phyloP scores from a whole-genome alignment of 2,888 invertebrate species.

The Lasius platythorax region DNA sequence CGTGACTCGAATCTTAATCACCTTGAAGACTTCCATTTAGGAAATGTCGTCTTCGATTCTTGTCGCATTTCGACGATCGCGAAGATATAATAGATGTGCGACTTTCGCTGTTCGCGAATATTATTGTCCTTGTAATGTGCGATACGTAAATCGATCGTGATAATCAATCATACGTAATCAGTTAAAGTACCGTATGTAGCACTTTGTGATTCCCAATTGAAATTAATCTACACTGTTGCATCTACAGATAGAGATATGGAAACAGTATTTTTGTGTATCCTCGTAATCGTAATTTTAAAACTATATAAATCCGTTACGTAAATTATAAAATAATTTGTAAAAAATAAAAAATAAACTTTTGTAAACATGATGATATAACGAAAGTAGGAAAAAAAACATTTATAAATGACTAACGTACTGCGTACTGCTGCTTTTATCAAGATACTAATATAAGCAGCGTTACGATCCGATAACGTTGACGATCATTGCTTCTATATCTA shows the following conservation, averaged over 20 bases:
- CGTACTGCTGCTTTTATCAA: not conserved
- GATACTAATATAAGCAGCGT: not conserved
- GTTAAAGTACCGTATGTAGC: not conserved
- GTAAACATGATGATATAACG: not conserved
- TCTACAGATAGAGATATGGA: not conserved
- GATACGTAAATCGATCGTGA: not conserved
- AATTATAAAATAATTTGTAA: not conserved
- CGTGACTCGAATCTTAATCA: not conserved
- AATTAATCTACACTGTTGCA: not conserved
- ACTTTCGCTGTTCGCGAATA: slow-evolving; percentile 40
- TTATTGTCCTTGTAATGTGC: too few species aligned
- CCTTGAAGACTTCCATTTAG: slow-evolving; percentile 47
- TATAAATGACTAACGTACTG: not conserved
- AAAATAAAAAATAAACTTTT: not conserved
- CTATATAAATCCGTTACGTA: not conserved
- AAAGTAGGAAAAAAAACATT: not conserved
- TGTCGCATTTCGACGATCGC: not conserved
- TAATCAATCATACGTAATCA: not conserved
- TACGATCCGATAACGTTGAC: not conserved
- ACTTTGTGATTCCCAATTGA: not conserved
- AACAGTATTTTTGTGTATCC: not conserved
- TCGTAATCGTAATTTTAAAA: not conserved
- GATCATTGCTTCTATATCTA: not conserved
- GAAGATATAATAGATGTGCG: not conserved
- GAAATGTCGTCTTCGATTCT: slow-evolving; percentile 8